Conservation (phyloP, 2,113 vertebrate species). For the Saguinus midas region DNA sequence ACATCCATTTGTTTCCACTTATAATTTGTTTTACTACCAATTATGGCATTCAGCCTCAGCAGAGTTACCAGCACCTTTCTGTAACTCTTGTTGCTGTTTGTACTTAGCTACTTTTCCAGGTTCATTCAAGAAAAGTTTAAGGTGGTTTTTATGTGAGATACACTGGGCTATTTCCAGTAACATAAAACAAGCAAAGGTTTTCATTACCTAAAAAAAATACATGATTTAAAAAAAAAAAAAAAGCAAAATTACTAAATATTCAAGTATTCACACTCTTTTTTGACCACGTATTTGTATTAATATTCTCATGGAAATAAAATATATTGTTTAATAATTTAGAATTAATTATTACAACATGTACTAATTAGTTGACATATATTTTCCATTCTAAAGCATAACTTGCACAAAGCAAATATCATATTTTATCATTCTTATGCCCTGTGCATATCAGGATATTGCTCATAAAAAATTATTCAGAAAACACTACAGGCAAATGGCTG, state of each 20-base stretch:
- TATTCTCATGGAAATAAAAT: background rate
- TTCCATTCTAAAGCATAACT: background rate
- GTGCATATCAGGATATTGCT: background rate
- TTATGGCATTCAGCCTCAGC: background rate
- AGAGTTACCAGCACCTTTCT: background rate
- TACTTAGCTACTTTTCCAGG: background rate
- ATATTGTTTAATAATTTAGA: background rate
- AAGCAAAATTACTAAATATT: background rate
- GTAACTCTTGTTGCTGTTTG: background rate
- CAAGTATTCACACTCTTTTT: background rate
- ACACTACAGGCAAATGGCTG: background rate
- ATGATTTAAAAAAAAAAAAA: background rate
- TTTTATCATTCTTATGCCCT: background rate
- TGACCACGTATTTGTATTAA: background rate
- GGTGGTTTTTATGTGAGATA: background rate
- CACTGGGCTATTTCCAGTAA: background rate
- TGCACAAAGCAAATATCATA: fast-evolving
- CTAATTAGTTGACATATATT: background rate
- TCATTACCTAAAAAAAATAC: background rate
- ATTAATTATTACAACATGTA: background rate
- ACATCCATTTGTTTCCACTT: background rate
- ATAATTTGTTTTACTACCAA: background rate
- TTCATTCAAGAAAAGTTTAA: background rate
- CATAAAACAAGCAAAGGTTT: background rate
- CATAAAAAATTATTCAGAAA: background rate